Evolutionary conservation across 2,797 vertebrate genomes (phyloP), one percentile per base, ranked within the genome.

Genomic region (Perodicticus potto): DNA sequence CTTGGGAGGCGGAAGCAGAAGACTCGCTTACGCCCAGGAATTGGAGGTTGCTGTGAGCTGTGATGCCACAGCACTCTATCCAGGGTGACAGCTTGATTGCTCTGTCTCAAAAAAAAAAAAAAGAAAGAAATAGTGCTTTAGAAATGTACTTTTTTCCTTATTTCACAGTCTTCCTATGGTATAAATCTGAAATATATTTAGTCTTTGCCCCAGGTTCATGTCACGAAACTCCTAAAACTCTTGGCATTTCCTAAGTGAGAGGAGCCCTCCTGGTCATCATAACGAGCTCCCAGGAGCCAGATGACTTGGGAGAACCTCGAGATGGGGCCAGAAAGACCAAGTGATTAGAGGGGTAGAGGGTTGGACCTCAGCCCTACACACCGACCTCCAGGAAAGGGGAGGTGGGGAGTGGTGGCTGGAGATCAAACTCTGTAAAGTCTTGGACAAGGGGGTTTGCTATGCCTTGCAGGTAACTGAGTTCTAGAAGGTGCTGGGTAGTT

Each of bases 91-190:
- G n/a, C n/a, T n/a, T n/a, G n/a, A n/a, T n/a, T n/a, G n/a, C n/a
- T n/a, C n/a, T n/a, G n/a, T n/a, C n/a, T n/a, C n/a, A n/a, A n/a
- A n/a, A n/a, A n/a, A n/a, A n/a, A n/a, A n/a, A n/a, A n/a, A n/a
- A n/a, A n/a, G n/a, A n/a, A 63, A 87, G 69, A 90, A 94, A 91
- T 9, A 29, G 49, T 9, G 49, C 61, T 72, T 27, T 19, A 72
- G 67, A 90, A 84, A 76, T 73, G 45, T 63, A 17, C 23, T 27
- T 84, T 25, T 7, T 3, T 14, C 59, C 49, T 92, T 23, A 61
- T 57, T 73, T 72, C 77, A 77, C 61, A 92, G 78, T 63, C 61
- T 69, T 40, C 17, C 45, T 43, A 17, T 22, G 32, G 8, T 19
- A 59, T 5, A 34, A 49, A 49, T 25, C 29, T 34, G 55, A 57